Conservation (phyloP, 2,797 vertebrate genomes). For the Pygocentrus nattereri region DNA sequence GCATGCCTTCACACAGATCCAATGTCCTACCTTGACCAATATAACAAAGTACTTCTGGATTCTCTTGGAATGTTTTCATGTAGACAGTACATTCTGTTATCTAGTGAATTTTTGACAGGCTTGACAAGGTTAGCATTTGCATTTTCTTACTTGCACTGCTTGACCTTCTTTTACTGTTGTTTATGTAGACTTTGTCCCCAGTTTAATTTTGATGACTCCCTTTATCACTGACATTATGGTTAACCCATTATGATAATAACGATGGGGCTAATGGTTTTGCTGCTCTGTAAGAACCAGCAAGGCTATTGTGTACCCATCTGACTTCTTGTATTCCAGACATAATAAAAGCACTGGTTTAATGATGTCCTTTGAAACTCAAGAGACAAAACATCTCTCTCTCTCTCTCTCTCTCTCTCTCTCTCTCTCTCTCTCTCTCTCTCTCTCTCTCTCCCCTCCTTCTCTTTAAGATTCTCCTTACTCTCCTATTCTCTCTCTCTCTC, state of each 20-base stretch:
- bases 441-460: slow-evolving; percentile 7
- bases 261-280: slow-evolving; percentile 39
- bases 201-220: slow-evolving; percentile 29
- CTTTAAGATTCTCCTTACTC: not conserved
- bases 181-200: slow-evolving; percentile 54
- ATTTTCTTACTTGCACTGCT: slow-evolving; percentile 55
- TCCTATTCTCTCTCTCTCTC: not conserved
- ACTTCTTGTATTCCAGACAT: slow-evolving; percentile 51
- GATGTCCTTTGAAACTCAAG: slow-evolving; percentile 57
- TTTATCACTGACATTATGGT: slow-evolving; percentile 44
- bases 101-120: slow-evolving; percentile 49
- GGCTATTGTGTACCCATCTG: slow-evolving; percentile 48
- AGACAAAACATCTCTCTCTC: not conserved
- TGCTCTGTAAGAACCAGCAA: slow-evolving; percentile 27
- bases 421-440: not conserved
- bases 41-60: not conserved
- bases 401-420: not conserved
- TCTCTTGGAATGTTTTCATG: too few relatives aligned
- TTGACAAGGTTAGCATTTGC: slow-evolving; percentile 86
- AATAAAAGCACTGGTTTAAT: slow-evolving; percentile 58
- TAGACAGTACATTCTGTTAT: too few relatives aligned
- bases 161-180: slow-evolving; percentile 46
- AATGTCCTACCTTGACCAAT: not conserved
- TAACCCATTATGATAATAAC: slow-evolving; percentile 44
- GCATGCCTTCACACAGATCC: not conserved